Base-by-base conservation (phyloP, 2,888 invertebrate genomes). In the Apeira syringaria region DNA sequence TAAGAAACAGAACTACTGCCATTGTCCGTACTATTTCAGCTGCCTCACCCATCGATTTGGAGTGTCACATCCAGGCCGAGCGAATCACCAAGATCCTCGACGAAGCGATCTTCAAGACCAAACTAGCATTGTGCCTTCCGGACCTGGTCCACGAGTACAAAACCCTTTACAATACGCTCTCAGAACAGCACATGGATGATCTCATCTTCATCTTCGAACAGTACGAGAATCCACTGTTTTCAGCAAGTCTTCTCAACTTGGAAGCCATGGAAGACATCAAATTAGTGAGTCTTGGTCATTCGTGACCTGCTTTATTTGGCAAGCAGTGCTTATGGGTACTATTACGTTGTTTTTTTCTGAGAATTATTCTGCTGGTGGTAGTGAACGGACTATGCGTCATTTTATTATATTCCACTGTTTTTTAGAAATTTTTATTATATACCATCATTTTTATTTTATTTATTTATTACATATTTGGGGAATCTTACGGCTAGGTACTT, bases 71-170 rank as follows among this genome's bases (percentile, higher is more conserved):
- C 36, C 91, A 92, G 69, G 79, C 86, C 1, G 90, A 91, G 43
- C 78, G 92, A 15, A 86, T 92, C 30, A 81, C 89, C 0, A 86
- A 86, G 54, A 88, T 92, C 35, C 56, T 92, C 4, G 81, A 90
- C 40, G 90, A 87, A 40, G 74, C 86, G 0, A 71, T 92, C 2
- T 78, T 80, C 38, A 90, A 91, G 57, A 37, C 46, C 0, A 50
- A 85, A 50, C 64, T 91, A n/a, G 76, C 85, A 0, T 51, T 87
- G 3, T 83, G 81, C 42, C 64, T 89, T 1, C 80, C 85, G 0
- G 54, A 65, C 7, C 60, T 86, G 26, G 85, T 88, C 5, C 73
- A 80, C 24, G 86, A 89, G 46, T 86, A 76, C 51, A 61, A 65
- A 7, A 72, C 71, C 1, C 66, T 88, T 1, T 68, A 53, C 32